Conservation (phyloP, 2,113 vertebrate species). For the Centropus unirufus region DNA sequence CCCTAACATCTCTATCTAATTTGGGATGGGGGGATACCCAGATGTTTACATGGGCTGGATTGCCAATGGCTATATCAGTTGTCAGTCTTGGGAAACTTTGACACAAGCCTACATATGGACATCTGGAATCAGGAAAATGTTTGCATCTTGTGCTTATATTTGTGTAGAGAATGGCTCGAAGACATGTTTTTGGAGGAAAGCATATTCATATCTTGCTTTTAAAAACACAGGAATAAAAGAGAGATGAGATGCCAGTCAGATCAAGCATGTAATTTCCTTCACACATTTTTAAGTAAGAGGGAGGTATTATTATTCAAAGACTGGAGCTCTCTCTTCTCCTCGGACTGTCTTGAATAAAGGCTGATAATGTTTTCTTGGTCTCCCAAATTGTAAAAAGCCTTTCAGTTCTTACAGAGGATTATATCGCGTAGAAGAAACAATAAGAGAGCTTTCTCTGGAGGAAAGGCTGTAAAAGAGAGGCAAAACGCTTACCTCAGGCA, state of each 20-base stretch:
- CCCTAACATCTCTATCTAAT: background rate
- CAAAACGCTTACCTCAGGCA: background rate
- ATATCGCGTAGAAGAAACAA: background rate
- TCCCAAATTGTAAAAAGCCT: background rate
- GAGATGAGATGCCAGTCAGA: background rate
- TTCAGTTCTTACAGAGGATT: background rate
- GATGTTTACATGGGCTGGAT: background rate
- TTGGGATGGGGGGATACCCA: background rate
- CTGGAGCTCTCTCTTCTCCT: background rate
- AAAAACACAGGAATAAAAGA: background rate
- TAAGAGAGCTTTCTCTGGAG: background rate
- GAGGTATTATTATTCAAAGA: background rate
- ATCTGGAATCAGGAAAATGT: background rate
- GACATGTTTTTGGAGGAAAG: background rate
- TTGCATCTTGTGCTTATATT: background rate
- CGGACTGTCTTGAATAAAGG: background rate
- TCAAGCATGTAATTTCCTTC: background rate
- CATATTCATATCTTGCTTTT: background rate
- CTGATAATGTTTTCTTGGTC: background rate
- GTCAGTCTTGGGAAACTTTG: background rate
- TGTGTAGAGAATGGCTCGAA: background rate
- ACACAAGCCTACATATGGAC: background rate
- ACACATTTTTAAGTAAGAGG: background rate
- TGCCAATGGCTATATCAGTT: background rate
- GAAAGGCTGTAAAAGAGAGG: background rate